phyloP scores from a whole-genome alignment of 2,113 vertebrate genomes.

The Pantherophis guttatus region DNA sequence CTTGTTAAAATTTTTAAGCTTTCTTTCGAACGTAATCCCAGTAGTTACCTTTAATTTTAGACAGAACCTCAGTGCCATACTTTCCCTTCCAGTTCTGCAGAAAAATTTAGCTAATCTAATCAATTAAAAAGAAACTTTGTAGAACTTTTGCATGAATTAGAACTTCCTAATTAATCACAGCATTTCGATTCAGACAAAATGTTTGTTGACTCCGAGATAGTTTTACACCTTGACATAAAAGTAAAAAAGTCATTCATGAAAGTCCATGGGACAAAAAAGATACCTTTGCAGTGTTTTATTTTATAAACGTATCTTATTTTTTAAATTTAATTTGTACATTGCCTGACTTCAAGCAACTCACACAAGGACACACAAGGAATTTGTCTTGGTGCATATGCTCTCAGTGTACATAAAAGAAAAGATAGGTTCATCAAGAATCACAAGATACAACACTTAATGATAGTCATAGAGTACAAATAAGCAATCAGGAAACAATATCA shows the following conservation, averaged over 20 bases:
- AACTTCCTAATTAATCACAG: background rate
- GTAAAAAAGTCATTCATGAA: background rate
- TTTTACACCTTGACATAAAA: background rate
- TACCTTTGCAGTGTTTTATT: background rate
- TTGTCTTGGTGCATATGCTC: too few relatives aligned
- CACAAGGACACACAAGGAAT: background rate
- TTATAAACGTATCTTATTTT: background rate
- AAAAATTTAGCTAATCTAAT: background rate
- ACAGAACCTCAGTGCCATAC: background rate
- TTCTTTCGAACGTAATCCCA: background rate
- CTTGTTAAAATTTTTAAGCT: background rate
- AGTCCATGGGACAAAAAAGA: background rate
- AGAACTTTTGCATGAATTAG: background rate
- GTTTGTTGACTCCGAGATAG: background rate
- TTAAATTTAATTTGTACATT: background rate
- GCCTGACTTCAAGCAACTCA: background rate
- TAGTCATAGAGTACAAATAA: too few relatives aligned
- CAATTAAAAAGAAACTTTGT: background rate
- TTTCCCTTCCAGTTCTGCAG: background rate
- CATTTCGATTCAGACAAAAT: background rate
- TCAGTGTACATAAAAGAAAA: too few relatives aligned
- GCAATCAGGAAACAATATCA: too few relatives aligned
- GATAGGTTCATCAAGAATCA: too few relatives aligned
- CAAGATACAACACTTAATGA: too few relatives aligned
- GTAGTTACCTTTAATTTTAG: background rate